A percentile compares a stretch with the other conserved stretches of the same genome.
Evolutionary conservation across 1,140 invertebrate species (phyloP).

Genomic region (Reticulitermes speratus): DNA sequence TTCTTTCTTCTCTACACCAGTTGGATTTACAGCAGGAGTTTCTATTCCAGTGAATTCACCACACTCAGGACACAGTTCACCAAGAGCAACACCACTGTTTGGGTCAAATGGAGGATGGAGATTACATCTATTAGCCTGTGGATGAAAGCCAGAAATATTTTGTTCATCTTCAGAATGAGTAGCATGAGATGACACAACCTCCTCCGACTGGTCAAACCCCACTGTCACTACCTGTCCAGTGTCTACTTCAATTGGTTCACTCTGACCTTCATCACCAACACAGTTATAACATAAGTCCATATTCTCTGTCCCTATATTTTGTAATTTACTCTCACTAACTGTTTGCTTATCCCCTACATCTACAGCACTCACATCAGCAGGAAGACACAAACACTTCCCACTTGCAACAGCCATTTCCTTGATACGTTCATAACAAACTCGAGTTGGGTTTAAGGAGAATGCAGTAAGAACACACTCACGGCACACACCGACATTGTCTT

Average conservation of each 20-base stretch:
- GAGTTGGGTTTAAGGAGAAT: constrained; percentile 62
- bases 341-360: not conserved
- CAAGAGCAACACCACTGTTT: constrained; percentile 26
- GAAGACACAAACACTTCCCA: constrained; percentile 20
- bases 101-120: constrained; percentile 24
- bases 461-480: constrained; percentile 65
- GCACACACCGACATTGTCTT: constrained; percentile 55
- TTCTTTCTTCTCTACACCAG: constrained; percentile 41
- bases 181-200: not conserved
- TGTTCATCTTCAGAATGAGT: not conserved
- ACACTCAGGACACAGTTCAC: constrained; percentile 45
- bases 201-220: not conserved
- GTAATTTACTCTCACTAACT: not conserved
- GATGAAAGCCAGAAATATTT: not conserved
- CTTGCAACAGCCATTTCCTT: constrained; percentile 49
- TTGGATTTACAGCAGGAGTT: constrained; percentile 20
- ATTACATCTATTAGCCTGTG: not conserved
- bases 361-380: not conserved
- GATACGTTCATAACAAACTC: constrained; percentile 51
- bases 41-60: constrained; percentile 41
- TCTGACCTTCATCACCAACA: not conserved
- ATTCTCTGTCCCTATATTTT: not conserved
- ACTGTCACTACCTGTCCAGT: not conserved
- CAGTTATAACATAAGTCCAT: constrained; percentile 6
- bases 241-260: not conserved